A percentile compares a stretch with the other conserved stretches of the same genome.
Conservation (phyloP, 2,888 invertebrate species). For the Cosmia trapezina region DNA sequence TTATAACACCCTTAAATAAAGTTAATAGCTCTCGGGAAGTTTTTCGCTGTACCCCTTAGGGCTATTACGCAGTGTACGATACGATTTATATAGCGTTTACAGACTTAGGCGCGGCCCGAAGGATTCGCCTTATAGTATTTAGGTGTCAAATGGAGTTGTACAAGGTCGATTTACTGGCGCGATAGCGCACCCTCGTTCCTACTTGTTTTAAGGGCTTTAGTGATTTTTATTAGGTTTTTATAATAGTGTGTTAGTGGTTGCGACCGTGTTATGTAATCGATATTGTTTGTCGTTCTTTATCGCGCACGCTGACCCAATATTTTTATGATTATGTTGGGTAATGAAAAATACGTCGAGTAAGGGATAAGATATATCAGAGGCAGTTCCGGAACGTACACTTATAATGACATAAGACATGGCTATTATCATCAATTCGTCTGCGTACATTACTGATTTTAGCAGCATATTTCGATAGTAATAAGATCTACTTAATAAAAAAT, state of each 20-base stretch:
- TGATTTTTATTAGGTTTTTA: constrained; percentile 63
- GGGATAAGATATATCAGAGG: constrained; percentile 48
- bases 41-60: constrained; percentile 87
- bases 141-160: constrained; percentile 84
- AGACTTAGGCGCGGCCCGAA: constrained; percentile 79
- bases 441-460: background rate
- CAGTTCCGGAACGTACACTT: constrained; percentile 23
- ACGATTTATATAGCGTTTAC: constrained; percentile 88
- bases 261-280: constrained; percentile 46
- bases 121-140: constrained; percentile 81
- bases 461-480: background rate
- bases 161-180: constrained; percentile 80
- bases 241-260: constrained; percentile 39
- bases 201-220: constrained; percentile 61
- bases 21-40: constrained; percentile 87
- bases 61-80: constrained; percentile 86
- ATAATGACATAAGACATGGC: constrained; percentile 5
- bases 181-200: constrained; percentile 74
- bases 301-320: constrained; percentile 52
- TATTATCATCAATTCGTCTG: constrained; percentile 16
- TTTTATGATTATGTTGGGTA: constrained; percentile 58
- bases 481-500: too few relatives aligned
- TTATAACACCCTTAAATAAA: constrained; percentile 89
- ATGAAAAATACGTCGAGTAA: constrained; percentile 53
- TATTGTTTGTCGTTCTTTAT: constrained; percentile 59